A percentile compares a stretch with the other conserved stretches of the same genome.
Evolutionary conservation across 2,797 vertebrate genomes (phyloP).

Genomic region (Adrianichthys oophorus): DNA sequence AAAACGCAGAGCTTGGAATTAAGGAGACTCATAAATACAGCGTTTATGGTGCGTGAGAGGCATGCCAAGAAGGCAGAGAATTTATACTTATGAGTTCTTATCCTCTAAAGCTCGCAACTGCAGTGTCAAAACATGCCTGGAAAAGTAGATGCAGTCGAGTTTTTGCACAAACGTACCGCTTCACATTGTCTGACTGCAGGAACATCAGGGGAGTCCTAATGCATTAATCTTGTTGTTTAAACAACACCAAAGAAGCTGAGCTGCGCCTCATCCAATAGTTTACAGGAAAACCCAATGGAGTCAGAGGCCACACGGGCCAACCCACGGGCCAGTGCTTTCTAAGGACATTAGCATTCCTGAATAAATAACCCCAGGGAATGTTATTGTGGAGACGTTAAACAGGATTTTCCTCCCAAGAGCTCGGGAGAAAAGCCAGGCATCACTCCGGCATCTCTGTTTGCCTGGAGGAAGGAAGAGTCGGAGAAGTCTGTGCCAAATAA

Average conservation of each 20-base stretch:
- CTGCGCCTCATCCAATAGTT: slow-evolving; percentile 53
- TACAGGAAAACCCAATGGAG: slow-evolving; percentile 63
- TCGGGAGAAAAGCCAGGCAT: slow-evolving; percentile 56
- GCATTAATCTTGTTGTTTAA: slow-evolving; percentile 55
- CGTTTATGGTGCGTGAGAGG: slow-evolving; percentile 36
- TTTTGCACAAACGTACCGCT: slow-evolving; percentile 9
- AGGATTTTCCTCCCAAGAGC: slow-evolving; percentile 66
- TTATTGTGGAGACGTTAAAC: slow-evolving; percentile 69
- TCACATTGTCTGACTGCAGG: slow-evolving; percentile 16
- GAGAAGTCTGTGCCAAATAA: slow-evolving; percentile 21
- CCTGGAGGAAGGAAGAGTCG: slow-evolving; percentile 33
- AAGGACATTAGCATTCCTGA: slow-evolving; percentile 77
- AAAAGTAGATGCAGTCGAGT: slow-evolving; percentile 12
- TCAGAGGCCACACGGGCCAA: slow-evolving; percentile 61
- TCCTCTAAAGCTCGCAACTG: not conserved
- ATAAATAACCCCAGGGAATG: slow-evolving; percentile 73
- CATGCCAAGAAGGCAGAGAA: slow-evolving; percentile 11
- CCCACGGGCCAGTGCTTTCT: slow-evolving; percentile 52
- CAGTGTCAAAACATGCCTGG: slow-evolving; percentile 14
- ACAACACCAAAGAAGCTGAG: slow-evolving; percentile 50
- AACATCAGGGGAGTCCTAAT: slow-evolving; percentile 39
- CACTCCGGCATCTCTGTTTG: slow-evolving; percentile 39
- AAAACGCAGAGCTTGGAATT: slow-evolving; percentile 27
- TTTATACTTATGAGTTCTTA: slow-evolving; percentile 8
- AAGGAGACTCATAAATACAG: slow-evolving; percentile 30